Conservation (phyloP, 2,888 invertebrate species). For the Tetheella fluctuosa region DNA sequence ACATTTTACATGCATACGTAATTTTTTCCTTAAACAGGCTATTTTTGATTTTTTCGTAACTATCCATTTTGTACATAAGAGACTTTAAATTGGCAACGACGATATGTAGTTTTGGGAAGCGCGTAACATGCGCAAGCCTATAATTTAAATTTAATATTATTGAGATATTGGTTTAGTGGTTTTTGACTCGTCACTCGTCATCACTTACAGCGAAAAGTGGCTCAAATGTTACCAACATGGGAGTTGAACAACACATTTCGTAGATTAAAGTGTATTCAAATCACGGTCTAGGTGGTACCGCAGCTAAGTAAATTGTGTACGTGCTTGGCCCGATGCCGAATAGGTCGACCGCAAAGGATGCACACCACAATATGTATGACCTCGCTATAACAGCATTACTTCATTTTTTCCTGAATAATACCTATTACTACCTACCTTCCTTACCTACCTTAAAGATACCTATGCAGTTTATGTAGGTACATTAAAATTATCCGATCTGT, state of each 20-base stretch:
- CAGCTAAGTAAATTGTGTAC: conserved; percentile 80
- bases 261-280: conserved; percentile 66
- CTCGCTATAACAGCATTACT: conserved; percentile 8
- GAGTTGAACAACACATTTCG: not conserved
- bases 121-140: no score
- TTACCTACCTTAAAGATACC: no score
- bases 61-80: no score
- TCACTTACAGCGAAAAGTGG: not conserved
- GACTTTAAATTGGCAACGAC: no score
- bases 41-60: no score
- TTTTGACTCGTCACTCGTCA: not conserved
- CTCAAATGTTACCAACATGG: not conserved
- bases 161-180: no score
- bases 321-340: conserved; percentile 79
- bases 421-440: no score
- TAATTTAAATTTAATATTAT: no score
- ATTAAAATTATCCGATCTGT: no score
- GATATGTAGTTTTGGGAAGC: no score
- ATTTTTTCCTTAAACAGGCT: no score
- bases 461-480: not conserved
- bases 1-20: no score
- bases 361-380: conserved; percentile 44
- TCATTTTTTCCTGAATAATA: not conserved
- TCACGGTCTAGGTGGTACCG: conserved; percentile 65
- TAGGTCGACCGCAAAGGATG: conserved; percentile 63